Evolutionary conservation across 2,113 vertebrate genomes (phyloP).

Genomic region (Nothocercus julius): DNA sequence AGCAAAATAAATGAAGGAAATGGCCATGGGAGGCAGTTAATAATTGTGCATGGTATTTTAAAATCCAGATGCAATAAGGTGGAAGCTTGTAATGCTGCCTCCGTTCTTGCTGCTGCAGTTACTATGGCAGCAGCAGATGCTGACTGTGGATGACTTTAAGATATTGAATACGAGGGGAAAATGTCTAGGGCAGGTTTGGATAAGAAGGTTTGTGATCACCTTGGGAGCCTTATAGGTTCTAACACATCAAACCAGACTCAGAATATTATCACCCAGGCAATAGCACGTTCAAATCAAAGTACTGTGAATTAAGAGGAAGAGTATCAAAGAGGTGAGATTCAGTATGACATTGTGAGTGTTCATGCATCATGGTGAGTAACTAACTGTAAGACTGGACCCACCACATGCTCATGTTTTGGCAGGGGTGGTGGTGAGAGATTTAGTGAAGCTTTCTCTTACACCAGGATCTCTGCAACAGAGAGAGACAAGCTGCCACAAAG

Average conservation of each 20-base stretch:
- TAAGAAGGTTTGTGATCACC: background rate
- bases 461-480: background rate
- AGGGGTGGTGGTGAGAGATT: background rate
- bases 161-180: background rate
- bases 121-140: conserved; percentile 19
- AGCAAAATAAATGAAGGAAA: conserved; percentile 48
- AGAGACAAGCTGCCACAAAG: background rate
- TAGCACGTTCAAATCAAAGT: background rate
- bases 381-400: background rate
- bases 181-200: background rate
- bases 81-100: background rate
- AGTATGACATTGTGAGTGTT: background rate
- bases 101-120: conserved; percentile 24
- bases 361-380: background rate
- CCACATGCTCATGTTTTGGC: background rate
- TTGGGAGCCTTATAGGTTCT: background rate
- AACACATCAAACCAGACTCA: background rate
- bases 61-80: conserved; percentile 15
- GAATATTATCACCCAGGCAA: background rate
- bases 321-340: background rate
- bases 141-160: conserved; percentile 13
- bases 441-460: background rate
- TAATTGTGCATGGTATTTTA: conserved; percentile 11
- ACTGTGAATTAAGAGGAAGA: background rate
- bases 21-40: background rate